Evolutionary conservation across 2,113 vertebrate species (phyloP).

Genomic region (Acrocephalus kingi): DNA sequence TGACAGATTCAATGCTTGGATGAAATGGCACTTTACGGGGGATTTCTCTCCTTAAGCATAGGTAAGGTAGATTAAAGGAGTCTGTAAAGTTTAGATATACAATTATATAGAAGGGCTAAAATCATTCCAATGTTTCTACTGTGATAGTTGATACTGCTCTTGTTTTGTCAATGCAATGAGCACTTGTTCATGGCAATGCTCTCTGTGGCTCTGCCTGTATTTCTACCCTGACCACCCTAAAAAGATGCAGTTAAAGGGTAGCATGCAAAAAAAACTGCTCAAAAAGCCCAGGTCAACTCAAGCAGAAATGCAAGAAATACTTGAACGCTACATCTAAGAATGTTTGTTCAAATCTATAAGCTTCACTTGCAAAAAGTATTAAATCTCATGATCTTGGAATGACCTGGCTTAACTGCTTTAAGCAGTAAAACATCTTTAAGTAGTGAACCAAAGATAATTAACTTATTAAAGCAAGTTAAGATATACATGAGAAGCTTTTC

Average conservation of each 20-base stretch:
- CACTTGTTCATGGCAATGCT: not conserved
- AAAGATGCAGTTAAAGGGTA: not conserved
- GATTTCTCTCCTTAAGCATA: not conserved
- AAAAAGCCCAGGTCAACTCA: not conserved
- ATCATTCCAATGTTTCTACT: not conserved
- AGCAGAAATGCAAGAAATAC: not conserved
- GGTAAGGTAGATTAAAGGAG: not conserved
- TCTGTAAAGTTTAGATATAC: not conserved
- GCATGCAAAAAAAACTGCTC: not conserved
- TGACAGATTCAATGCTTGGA: not conserved
- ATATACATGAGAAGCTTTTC: not conserved
- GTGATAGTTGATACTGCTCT: not conserved
- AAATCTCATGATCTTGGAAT: not conserved
- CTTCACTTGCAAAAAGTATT: not conserved
- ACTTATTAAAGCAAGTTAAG: not conserved
- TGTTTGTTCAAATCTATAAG: not conserved
- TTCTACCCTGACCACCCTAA: not conserved
- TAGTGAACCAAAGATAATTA: not conserved
- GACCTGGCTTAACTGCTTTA: not conserved
- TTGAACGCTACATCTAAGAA: not conserved
- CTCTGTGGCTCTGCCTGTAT: not conserved
- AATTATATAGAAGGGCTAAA: not conserved
- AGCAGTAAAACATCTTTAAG: not conserved
- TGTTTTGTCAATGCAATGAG: not conserved
- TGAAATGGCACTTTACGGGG: not conserved